Conservation (phyloP, 2,113 vertebrate species). For the Tachysurus vachellii region DNA sequence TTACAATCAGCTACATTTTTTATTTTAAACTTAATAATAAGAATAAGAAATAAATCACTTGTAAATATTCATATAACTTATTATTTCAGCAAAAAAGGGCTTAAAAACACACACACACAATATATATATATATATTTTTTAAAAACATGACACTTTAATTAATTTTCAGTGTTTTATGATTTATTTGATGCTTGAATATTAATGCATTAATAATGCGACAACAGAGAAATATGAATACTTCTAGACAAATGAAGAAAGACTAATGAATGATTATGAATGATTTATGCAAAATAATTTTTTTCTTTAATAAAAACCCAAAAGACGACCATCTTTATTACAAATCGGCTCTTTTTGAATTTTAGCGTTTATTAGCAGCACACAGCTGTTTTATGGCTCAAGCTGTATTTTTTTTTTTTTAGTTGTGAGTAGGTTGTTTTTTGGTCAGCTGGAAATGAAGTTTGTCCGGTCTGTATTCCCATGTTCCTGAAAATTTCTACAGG, state of each 20-base stretch:
- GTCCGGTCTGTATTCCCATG: neutral
- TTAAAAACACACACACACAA: no score
- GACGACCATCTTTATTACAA: neutral
- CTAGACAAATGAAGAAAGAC: neutral
- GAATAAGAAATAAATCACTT: neutral
- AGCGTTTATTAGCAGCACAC: neutral
- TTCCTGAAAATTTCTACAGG: neutral
- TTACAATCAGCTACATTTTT: neutral
- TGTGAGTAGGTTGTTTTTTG: neutral
- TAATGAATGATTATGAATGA: neutral
- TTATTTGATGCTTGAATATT: neutral
- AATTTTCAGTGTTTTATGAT: neutral
- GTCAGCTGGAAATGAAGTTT: neutral
- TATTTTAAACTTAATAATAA: neutral
- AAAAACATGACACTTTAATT: neutral
- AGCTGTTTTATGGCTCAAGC: neutral
- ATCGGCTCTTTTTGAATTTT: neutral
- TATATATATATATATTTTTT: neutral
- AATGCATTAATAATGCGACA: neutral
- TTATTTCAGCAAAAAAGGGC: neutral
- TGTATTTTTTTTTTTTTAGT: neutral
- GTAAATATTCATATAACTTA: neutral
- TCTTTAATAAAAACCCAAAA: neutral
- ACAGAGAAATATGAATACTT: neutral
- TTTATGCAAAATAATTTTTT: neutral